Evolutionary conservation across 2,888 invertebrate genomes (phyloP).

Genomic region (Malthinus flaveolus): DNA sequence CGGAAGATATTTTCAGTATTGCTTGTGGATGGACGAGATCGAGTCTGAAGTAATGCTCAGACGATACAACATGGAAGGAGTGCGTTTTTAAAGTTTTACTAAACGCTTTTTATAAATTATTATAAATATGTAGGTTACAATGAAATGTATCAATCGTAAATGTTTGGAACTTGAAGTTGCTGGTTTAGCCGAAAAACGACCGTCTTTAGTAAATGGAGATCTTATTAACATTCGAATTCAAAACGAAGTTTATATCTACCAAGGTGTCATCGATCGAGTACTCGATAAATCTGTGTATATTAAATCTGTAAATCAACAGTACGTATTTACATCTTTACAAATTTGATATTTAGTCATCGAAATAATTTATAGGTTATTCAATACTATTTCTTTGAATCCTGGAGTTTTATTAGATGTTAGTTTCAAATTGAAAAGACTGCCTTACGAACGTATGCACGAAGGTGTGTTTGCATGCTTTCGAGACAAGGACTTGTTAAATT

Average conservation of each 20-base stretch:
- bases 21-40: constrained; percentile 68
- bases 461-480: constrained; percentile 35
- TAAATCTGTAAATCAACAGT: constrained; percentile 43
- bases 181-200: constrained; percentile 69
- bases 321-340: background rate
- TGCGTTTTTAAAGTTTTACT: constrained; percentile 36
- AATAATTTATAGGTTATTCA: too few species aligned
- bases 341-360: too few species aligned
- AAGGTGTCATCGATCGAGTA: constrained; percentile 52
- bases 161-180: constrained; percentile 61
- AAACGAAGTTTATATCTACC: constrained; percentile 48
- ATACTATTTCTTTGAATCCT: constrained; percentile 21
- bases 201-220: constrained; percentile 67
- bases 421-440: constrained; percentile 55
- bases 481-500: constrained; percentile 3
- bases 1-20: constrained; percentile 57
- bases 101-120: background rate
- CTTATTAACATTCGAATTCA: constrained; percentile 53
- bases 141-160: background rate
- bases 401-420: constrained; percentile 52
- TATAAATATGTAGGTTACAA: constrained; percentile 9
- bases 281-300: constrained; percentile 53
- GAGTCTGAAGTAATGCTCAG: constrained; percentile 50
- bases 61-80: constrained; percentile 50
- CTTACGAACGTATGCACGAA: constrained; percentile 56